These are phyloP conservation scores for Anagrus nilaparvatae DNA, from an alignment of 1,140 invertebrate genomes.

Conservation along the genomic window DNA sequence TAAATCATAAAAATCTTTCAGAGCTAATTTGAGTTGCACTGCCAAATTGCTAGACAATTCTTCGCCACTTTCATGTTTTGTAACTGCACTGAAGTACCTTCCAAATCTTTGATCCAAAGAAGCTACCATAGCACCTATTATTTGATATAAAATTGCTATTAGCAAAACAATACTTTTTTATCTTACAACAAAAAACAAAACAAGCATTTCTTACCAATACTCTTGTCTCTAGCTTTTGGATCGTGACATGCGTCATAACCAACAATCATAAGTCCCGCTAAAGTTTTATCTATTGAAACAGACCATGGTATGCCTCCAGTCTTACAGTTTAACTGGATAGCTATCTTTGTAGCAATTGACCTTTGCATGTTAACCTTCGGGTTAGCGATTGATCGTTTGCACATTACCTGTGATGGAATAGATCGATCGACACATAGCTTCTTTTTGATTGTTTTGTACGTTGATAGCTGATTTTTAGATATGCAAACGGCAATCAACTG, in stretches of 20 bases:
- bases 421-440: conserved; percentile 70
- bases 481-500: conserved; percentile 58
- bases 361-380: conserved; percentile 40
- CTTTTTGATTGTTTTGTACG: conserved; percentile 77
- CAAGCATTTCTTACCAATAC: conserved; percentile 44
- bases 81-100: conserved; percentile 55
- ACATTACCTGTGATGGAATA: conserved; percentile 66
- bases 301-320: conserved; percentile 80
- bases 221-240: conserved; percentile 45
- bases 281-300: conserved; percentile 43
- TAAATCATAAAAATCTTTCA: conserved; percentile 35
- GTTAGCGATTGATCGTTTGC: conserved; percentile 46
- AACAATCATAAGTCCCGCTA: conserved; percentile 60
- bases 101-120: conserved; percentile 55
- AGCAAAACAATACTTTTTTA: no score
- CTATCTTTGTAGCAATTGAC: conserved; percentile 80
- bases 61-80: conserved; percentile 55
- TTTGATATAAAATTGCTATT: no score
- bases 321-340: conserved; percentile 80
- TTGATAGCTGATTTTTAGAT: conserved; percentile 58
- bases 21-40: conserved; percentile 46
- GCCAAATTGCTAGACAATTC: conserved; percentile 58
- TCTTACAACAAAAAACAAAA: conserved; percentile 3
- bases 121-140: conserved; percentile 58
- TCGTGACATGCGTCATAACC: conserved; percentile 87